phyloP scores from a whole-genome alignment of 2,113 vertebrate genomes.

The Pseudorectes ferrugineus region DNA sequence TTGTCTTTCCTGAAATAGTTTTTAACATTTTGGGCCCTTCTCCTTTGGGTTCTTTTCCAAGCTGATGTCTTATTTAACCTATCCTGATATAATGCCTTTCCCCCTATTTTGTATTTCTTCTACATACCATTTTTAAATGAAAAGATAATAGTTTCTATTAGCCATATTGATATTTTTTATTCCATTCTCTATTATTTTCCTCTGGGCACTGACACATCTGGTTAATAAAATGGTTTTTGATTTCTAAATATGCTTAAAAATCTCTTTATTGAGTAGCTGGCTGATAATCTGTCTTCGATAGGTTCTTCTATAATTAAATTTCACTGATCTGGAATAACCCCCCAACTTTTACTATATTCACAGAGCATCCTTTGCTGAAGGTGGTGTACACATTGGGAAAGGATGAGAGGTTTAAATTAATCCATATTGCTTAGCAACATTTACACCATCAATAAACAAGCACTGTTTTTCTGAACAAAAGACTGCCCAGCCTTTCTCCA shows the following conservation, averaged over 20 bases:
- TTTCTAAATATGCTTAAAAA: background rate
- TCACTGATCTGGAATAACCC: background rate
- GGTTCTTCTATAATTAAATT: background rate
- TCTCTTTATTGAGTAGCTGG: background rate
- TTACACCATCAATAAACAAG: background rate
- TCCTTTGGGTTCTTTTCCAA: background rate
- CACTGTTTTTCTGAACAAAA: background rate
- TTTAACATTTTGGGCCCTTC: background rate
- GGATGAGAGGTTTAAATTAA: background rate
- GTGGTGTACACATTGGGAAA: background rate
- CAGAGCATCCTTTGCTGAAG: background rate
- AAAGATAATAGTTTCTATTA: background rate
- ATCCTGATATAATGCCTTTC: background rate
- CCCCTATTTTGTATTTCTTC: background rate
- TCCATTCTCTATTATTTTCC: background rate
- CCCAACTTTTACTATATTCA: background rate
- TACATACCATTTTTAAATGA: background rate
- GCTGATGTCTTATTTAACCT: background rate
- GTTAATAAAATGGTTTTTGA: background rate
- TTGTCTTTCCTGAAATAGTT: background rate
- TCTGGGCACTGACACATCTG: background rate
- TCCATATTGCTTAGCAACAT: background rate
- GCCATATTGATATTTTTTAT: background rate
- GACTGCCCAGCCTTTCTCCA: background rate
- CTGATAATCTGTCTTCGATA: background rate